Conservation (phyloP, 2,888 invertebrate genomes). For the Acleris sparsana region DNA sequence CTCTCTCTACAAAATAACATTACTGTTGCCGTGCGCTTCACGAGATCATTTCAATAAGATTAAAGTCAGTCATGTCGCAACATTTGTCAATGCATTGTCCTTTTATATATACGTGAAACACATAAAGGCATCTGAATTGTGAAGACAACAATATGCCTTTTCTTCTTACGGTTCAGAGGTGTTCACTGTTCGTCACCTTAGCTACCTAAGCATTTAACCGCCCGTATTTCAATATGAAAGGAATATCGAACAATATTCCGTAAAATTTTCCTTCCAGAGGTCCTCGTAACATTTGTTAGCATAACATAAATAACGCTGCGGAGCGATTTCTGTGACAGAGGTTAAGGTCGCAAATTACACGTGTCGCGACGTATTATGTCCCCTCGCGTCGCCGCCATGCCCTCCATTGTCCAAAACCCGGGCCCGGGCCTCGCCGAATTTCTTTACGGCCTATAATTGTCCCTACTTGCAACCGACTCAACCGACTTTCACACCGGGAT, state of each 20-base stretch:
- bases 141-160: constrained; percentile 17
- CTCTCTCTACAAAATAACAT: constrained; percentile 20
- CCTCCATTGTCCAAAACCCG: constrained; percentile 47
- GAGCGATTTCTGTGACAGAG: constrained; percentile 54
- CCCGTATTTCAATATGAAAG: constrained; percentile 27
- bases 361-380: constrained; percentile 38
- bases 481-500: constrained; percentile 60
- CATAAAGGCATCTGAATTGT: constrained; percentile 15
- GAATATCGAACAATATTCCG: constrained; percentile 17
- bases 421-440: constrained; percentile 44
- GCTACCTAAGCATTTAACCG: constrained; percentile 5
- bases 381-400: constrained; percentile 10
- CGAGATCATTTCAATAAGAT: constrained; percentile 11
- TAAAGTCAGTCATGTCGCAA: constrained; percentile 11
- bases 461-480: constrained; percentile 49
- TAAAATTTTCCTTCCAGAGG: constrained; percentile 18
- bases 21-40: constrained; percentile 20
- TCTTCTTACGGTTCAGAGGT: constrained; percentile 8
- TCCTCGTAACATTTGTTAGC: constrained; percentile 5
- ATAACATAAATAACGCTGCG: constrained; percentile 20
- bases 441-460: constrained; percentile 63
- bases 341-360: constrained; percentile 63
- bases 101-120: constrained; percentile 13
- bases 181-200: background rate
- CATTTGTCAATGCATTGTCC: constrained; percentile 28